Percentiles rank a stretch among this genome's conserved stretches.
Conservation (phyloP, 1,140 invertebrate species). For the Trichomalopsis sarcophagae region DNA sequence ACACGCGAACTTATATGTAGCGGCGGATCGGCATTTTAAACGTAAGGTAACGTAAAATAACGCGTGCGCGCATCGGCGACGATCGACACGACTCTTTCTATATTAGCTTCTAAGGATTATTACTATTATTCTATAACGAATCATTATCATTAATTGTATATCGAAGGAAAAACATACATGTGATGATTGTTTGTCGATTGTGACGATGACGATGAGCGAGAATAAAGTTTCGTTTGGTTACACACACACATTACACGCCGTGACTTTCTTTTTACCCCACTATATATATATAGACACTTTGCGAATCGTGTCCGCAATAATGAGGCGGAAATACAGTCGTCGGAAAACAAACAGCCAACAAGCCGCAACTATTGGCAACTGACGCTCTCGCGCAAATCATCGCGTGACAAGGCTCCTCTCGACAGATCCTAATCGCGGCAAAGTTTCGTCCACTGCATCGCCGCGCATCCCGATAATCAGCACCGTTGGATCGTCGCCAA, state of each 20-base stretch:
- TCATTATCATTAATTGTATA: constrained; percentile 25
- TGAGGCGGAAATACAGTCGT: too few relatives aligned
- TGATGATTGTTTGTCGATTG: constrained; percentile 30
- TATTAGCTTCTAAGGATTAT: not conserved
- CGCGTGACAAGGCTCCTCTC: not conserved
- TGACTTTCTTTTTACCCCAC: not conserved
- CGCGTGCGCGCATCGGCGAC: constrained; percentile 32
- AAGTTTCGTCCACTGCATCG: not conserved
- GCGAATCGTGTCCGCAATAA: too few relatives aligned
- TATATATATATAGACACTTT: too few relatives aligned
- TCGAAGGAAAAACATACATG: not conserved
- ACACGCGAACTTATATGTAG: not conserved
- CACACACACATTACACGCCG: not conserved
- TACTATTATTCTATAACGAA: not conserved
- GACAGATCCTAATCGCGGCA: not conserved
- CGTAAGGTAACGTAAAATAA: not conserved
- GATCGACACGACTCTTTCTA: constrained; percentile 12
- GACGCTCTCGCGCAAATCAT: not conserved
- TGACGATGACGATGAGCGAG: constrained; percentile 35
- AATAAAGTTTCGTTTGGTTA: constrained; percentile 44
- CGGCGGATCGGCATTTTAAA: constrained; percentile 33
- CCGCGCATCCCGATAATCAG: not conserved
- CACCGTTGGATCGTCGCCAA: constrained; percentile 28
- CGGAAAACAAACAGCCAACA: not conserved
- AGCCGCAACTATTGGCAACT: not conserved